Conservation (phyloP, 2,888 invertebrate genomes). For the Balanococcus diminutus region DNA sequence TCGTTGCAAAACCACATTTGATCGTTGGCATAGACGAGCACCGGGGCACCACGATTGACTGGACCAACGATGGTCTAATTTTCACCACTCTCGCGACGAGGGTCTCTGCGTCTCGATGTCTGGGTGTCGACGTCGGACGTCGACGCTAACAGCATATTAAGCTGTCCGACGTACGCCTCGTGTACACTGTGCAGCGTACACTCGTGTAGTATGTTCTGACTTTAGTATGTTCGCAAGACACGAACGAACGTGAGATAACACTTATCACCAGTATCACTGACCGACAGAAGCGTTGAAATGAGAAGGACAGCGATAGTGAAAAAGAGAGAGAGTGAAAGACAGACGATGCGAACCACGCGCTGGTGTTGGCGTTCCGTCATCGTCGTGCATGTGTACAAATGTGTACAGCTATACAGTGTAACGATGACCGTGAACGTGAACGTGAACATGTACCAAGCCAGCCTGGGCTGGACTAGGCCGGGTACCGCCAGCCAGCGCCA, state of each 20-base stretch:
- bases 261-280: not conserved
- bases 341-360: not conserved
- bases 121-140: not conserved
- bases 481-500: not conserved
- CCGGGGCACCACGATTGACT: not conserved
- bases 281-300: not conserved
- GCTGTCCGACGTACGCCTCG: not conserved
- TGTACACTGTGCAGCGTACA: not conserved
- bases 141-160: not conserved
- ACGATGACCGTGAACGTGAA: constrained; percentile 31
- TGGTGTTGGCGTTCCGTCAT: not conserved
- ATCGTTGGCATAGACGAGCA: too few relatives aligned
- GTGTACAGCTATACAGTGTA: not conserved
- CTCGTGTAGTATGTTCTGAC: too few relatives aligned
- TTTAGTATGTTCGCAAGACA: not conserved
- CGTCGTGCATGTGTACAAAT: not conserved
- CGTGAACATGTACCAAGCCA: not conserved
- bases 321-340: not conserved
- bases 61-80: not conserved
- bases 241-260: constrained; percentile 7
- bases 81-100: not conserved
- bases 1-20: too few relatives aligned
- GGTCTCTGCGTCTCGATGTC: not conserved
- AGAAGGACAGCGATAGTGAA: not conserved
- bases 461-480: not conserved